Base-by-base conservation (phyloP, 2,888 invertebrate species). In the Megaustenia siamemsis region DNA sequence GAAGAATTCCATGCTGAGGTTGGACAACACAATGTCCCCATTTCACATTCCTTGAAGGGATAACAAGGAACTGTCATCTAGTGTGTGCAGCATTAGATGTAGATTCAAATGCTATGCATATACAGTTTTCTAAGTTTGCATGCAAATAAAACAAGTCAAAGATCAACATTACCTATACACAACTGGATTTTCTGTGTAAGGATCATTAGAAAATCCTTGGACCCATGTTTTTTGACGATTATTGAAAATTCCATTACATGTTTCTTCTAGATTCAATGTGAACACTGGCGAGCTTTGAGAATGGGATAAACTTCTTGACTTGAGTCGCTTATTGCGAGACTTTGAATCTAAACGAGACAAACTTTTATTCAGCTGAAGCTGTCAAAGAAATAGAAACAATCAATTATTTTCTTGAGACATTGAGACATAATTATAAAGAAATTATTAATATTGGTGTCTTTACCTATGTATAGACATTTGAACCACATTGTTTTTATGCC, bases 131-230 rank as follows among this genome's bases (percentile, higher is more conserved):
- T n/a, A n/a, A n/a, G n/a, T n/a, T n/a, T n/a, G n/a, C n/a, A n/a
- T n/a, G n/a, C n/a, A n/a, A n/a, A n/a, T n/a, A n/a, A n/a, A n/a
- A n/a, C n/a, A n/a, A n/a, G n/a, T n/a, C n/a, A n/a, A n/a, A n/a
- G n/a, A n/a, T n/a, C n/a, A n/a, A n/a, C n/a, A n/a, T 73, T 56
- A 84, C 93, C 92, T 94, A 87, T 91, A 92, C n/a, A 93, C 86
- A 53, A 93, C 92, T 56, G 93, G 94, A 87, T 94, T 94, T 88
- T 94, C 93, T 21, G 91, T 90, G 83, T 92, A 88, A 21, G 90
- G 90, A 78, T 94, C 93, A 91, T 93, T 93, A 45, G 93, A 93
- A 79, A 93, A 92, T 8, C 92, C 92, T 83, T 91, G 91, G 12
- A 91, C 88, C 94, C 94, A 94, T 2, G 93, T 91, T 56, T 88